Percentiles rank a stretch among this genome's conserved stretches.
phyloP scores from a whole-genome alignment of 2,113 vertebrate species.

The Onychostoma macrolepis region DNA sequence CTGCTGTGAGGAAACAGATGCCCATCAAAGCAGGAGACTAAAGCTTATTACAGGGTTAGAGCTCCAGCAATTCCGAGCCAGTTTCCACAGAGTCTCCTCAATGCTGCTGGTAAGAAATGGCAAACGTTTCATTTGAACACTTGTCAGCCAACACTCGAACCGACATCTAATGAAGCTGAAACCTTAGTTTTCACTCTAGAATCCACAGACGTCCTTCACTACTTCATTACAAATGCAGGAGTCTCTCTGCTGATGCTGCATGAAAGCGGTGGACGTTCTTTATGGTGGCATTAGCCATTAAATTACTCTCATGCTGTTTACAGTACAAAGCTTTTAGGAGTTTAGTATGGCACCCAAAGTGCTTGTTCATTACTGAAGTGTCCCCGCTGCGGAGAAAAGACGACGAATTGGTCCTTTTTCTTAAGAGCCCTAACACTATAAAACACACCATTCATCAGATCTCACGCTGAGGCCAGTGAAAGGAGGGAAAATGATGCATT shows the following conservation, averaged over 20 bases:
- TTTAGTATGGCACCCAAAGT: slow-evolving; percentile 28
- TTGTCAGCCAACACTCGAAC: not conserved
- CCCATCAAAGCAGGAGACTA: not conserved
- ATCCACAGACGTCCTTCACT: not conserved
- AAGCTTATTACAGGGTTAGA: slow-evolving; percentile 22
- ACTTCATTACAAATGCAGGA: not conserved
- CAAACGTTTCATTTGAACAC: not conserved
- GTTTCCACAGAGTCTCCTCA: slow-evolving; percentile 16
- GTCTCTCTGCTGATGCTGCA: not conserved
- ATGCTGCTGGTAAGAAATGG: not conserved
- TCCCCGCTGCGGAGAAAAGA: not conserved
- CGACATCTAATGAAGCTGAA: not conserved
- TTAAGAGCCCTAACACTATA: slow-evolving; percentile 18
- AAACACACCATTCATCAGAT: not conserved
- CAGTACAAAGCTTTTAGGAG: slow-evolving; percentile 45
- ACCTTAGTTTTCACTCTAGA: not conserved
- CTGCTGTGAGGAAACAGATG: slow-evolving; percentile 4
- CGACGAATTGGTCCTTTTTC: not conserved
- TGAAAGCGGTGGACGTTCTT: not conserved
- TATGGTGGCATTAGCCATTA: slow-evolving; percentile 7
- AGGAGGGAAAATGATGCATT: not conserved
- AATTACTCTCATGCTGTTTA: slow-evolving; percentile 50
- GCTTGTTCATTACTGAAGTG: slow-evolving; percentile 16
- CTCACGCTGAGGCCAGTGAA: not conserved
- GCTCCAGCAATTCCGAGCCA: not conserved